Base-by-base conservation (phyloP, 2,888 invertebrate species). In the Tipula confusa region DNA sequence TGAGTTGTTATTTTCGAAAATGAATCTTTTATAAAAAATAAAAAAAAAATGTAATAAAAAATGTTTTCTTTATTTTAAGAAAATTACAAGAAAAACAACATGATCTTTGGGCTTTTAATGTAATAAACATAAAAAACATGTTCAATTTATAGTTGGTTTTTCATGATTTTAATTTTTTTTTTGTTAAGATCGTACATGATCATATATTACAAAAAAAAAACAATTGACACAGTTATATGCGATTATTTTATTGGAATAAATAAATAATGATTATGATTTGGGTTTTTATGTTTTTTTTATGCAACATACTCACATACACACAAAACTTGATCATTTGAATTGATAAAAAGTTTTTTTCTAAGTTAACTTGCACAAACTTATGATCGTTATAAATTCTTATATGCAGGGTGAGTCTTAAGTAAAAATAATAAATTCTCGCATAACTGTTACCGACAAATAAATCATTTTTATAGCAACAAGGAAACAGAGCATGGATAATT, bases 81-180 rank as follows among this genome's bases (percentile, higher is more conserved):
- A 64, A 64, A 64, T 64, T 64, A 64, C 64, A 64, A 64, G 64
- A 64, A 64, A 64, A 64, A 18, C 64, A 64, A 64, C 64, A 64
- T 64, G 64, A 64, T 64, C 64, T 64, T 64, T 64, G 64, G 64
- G 9, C n/a, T n/a, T 64, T 64, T 24, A 18, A 64, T 11, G 11
- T 64, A 64, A 48, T 48, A 48, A 18, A 48, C 48, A 48, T 48
- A 48, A 48, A 64, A 43, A 64, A 64, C 64, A 24, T 64, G 64
- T 64, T 64, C 64, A 24, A 64, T 18, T 64, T 64, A 64, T 64
- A 64, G 64, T 64, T 64, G 64, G 9, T 64, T 64, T n/a, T n/a
- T n/a, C n/a, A n/a, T n/a, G n/a, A n/a, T n/a, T n/a, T n/a, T n/a
- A n/a, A n/a, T n/a, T n/a, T n/a, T n/a, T n/a, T 43, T 43, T 64